Base-by-base conservation (phyloP, 2,113 vertebrate genomes). In the Mesembrinibis cayennensis region DNA sequence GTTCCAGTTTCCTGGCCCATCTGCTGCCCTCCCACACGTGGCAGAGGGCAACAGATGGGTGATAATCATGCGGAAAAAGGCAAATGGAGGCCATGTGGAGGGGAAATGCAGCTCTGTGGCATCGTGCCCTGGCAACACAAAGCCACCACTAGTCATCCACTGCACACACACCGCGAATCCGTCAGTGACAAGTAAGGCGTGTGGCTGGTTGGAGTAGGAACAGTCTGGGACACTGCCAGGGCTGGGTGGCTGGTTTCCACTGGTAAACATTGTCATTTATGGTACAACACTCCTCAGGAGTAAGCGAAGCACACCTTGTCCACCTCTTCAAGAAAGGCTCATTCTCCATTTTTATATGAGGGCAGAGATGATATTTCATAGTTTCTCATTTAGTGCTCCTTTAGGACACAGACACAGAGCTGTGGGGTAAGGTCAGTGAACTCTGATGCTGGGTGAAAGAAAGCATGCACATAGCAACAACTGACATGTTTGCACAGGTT, bases 41-140 rank as follows among this genome's bases (percentile, higher is more conserved):
- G 94, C 94, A 96, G 88, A 97, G 96, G 97, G 97, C 97, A 98
- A 95, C 97, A 98, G 97, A 97, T 98, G 97, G 96, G 95, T 90
- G 94, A 97, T 96, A 97, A 96, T 97, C 96, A 97, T 97, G 94
- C 79, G 55, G 95, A 97, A 96, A 97, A 96, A 96, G 96, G 96
- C 97, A 97, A 97, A 96, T 97, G 97, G 95, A 95, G 95, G 94
- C 97, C 95, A 97, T 92, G 96, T 29, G 45, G 95, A 97, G 96
- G 92, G 95, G 91, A 96, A 96, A 97, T 78, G 83, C 96, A 95
- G 94, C 89, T 94, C 93, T 40, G 86, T 97, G 95, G 97, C 97
- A 96, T 65, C 8, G 13, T 90, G 96, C 96, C 96, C 89, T 97
- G 95, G 95, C 96, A 97, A 95, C 92, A 97, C 94, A 95, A 96